Evolutionary conservation across 2,797 vertebrate species (phyloP), one percentile per base, ranked within the genome.

Genomic region (Orestias chungarensis): DNA sequence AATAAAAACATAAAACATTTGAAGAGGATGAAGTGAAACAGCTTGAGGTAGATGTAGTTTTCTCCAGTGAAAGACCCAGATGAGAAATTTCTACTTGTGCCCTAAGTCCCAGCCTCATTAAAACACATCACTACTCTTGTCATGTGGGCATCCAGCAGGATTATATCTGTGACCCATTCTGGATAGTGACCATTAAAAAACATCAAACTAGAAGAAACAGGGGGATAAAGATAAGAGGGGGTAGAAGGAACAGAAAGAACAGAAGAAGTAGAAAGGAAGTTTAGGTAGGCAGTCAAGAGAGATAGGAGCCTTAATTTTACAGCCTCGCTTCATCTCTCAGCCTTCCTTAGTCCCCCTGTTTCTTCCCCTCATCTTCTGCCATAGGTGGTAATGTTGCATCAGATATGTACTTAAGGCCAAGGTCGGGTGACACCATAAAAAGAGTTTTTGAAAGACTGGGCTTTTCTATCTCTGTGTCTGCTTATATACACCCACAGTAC

Each of bases 381-480:
- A 82, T 52, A 76, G 72, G 70, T 80, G 83, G 77, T 88, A 93
- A 93, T 93, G 90, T 91, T 83, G 75, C 90, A 88, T 93, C 87
- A 93, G 93, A 93, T 91, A 88, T 91, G 81, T 88, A 85, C 86
- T 92, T 87, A 92, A 91, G 87, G 78, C 85, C 68, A 73, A 82
- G 82, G 74, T 89, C 82, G 89, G 86, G 88, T 88, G 74, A 61
- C 3, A 55, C 71, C 75, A 76, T 88, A 76, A 89, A 90, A 84
- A 29, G 25, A 81, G 68, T 66, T 71, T 70, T 69, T 80, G 66
- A 78, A 80, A 68, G 82, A 79, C 79, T 84, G 76, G 66, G 47
- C 72, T 55, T 71, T 49, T 42, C 27, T 70, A 4, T 68, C 18
- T 70, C 64, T 68, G 43, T 70, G 44, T 70, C 15, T 67, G 31